These are phyloP conservation scores for Sparidentex hasta DNA, from an alignment of 2,797 vertebrate species.

Conservation along the genomic window DNA sequence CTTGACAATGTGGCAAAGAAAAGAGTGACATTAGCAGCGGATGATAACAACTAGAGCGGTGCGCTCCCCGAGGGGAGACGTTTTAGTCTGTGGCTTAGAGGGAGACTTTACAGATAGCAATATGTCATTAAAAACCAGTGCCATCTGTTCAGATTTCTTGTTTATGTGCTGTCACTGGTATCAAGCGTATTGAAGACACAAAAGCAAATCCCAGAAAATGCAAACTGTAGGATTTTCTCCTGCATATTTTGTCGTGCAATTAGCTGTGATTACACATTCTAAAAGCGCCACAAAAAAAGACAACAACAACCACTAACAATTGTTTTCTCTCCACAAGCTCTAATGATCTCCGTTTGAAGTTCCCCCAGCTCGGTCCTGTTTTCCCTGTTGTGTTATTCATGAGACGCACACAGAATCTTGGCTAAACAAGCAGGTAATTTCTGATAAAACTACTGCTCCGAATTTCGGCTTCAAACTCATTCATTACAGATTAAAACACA, in stretches of 20 bases:
- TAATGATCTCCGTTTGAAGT: constrained; percentile 70
- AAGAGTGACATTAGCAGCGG: constrained; percentile 75
- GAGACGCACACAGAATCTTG: constrained; percentile 39
- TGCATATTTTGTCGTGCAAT: constrained; percentile 62
- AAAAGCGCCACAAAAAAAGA: constrained; percentile 37
- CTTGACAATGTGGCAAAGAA: constrained; percentile 70
- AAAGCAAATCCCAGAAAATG: constrained; percentile 70
- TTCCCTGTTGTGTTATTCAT: constrained; percentile 49
- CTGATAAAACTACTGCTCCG: constrained; percentile 60
- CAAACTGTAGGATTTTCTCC: constrained; percentile 64
- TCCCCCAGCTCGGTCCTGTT: constrained; percentile 32
- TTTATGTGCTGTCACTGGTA: constrained; percentile 69
- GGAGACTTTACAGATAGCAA: constrained; percentile 80
- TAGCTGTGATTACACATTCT: constrained; percentile 72
- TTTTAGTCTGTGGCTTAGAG: constrained; percentile 77
- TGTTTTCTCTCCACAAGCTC: constrained; percentile 57
- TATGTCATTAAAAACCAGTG: constrained; percentile 82
- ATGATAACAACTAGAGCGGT: constrained; percentile 79
- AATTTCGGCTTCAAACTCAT: constrained; percentile 50
- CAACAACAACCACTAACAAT: constrained; percentile 60
- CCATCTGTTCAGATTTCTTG: constrained; percentile 79
- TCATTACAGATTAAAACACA: constrained; percentile 61
- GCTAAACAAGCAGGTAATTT: constrained; percentile 75
- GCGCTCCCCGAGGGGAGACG: constrained; percentile 66
- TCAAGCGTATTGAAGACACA: constrained; percentile 56